Percentiles rank a stretch among this genome's conserved stretches.
Conservation (phyloP, 2,113 vertebrate genomes). For the Apodemus speciosus region DNA sequence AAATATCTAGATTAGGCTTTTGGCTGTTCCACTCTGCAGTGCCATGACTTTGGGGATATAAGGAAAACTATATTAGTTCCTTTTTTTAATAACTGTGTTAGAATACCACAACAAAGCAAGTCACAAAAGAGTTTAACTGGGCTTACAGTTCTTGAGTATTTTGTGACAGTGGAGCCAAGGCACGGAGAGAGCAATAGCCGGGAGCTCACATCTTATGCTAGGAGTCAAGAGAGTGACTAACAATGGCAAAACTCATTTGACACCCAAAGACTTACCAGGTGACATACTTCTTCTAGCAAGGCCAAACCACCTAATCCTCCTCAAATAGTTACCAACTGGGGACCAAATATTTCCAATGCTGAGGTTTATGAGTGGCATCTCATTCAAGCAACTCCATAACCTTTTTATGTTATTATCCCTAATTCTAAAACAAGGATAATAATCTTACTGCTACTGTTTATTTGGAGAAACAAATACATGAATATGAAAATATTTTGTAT, state of each 20-base stretch:
- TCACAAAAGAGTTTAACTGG: neutral
- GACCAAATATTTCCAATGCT: neutral
- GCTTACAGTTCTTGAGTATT: neutral
- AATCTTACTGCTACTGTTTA: neutral
- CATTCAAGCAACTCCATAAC: neutral
- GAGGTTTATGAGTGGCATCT: neutral
- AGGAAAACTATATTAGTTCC: neutral
- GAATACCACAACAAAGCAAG: neutral
- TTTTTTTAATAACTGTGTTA: neutral
- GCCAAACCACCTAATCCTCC: neutral
- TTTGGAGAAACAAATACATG: neutral
- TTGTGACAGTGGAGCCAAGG: neutral
- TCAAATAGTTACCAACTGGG: neutral
- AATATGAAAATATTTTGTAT: slow-evolving; percentile 36
- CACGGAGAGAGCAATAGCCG: neutral
- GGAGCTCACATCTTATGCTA: neutral
- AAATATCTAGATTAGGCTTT: neutral
- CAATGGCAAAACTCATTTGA: too few relatives aligned
- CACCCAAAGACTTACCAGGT: neutral
- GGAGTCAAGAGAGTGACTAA: neutral
- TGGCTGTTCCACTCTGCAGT: neutral
- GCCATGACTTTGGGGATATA: neutral
- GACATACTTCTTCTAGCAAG: neutral
- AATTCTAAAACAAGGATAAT: slow-evolving; percentile 10
- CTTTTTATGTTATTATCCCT: neutral